A percentile compares a stretch with the other conserved stretches of the same genome.
Conservation (phyloP, 2,797 vertebrate genomes). For the Brachyalestes nurse region DNA sequence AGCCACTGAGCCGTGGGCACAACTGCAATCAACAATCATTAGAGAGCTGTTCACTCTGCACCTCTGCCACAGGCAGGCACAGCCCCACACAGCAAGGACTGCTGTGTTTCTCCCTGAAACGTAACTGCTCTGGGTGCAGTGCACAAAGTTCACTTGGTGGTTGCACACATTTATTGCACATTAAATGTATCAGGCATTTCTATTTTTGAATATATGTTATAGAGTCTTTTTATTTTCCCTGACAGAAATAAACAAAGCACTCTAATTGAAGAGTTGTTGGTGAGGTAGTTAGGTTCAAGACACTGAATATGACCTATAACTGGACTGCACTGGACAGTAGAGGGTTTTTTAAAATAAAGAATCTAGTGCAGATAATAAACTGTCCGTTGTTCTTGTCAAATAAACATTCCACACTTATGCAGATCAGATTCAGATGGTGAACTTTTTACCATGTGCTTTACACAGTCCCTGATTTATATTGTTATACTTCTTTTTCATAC, state of each 20-base stretch:
- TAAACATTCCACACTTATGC: background rate
- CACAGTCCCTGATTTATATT: background rate
- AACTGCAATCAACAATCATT: constrained; percentile 74
- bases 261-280: background rate
- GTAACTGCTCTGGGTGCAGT: background rate
- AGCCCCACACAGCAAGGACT: background rate
- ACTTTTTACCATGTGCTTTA: background rate
- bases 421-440: background rate
- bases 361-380: background rate
- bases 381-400: background rate
- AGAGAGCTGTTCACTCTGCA: constrained; percentile 56
- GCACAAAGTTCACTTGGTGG: background rate
- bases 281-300: background rate
- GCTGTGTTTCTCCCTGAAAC: background rate
- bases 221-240: background rate
- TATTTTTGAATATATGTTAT: background rate
- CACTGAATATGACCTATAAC: background rate
- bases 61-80: constrained; percentile 16
- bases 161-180: background rate
- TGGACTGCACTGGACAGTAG: background rate
- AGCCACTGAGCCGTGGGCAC: constrained; percentile 69
- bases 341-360: background rate
- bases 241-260: background rate
- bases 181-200: background rate
- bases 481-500: background rate